Evolutionary conservation across 2,113 vertebrate species (phyloP), one percentile per base, ranked within the genome.

Genomic region (Mystacornis crossleyi): DNA sequence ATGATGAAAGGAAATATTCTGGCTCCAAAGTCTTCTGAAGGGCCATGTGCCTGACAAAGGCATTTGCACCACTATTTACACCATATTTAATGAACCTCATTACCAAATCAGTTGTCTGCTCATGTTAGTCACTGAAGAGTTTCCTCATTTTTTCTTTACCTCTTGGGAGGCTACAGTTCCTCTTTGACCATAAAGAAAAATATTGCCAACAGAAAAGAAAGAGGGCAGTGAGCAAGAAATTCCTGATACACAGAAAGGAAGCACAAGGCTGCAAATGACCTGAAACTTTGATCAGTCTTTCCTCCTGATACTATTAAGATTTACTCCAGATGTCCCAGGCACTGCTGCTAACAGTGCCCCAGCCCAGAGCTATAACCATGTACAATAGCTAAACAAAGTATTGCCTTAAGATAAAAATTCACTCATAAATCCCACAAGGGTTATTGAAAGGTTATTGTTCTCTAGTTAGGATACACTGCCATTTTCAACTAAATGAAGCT

Each of bases 1-100:
- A 28, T 92, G 97, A 96, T 97, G 95, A 96, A 97, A 97, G 74
- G 84, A 87, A 86, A 79, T 69, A 82, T 80, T 61, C 92, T 74
- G 72, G 64, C 84, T 97, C 95, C 67, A 67, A 90, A 92, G 80
- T 31, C 81, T 96, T 95, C 90, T 67, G 50, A 93, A 96, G 81
- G 90, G 38, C 96, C 89, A 95, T 89, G 66, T 96, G 93, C 89
- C 81, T 95, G 96, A 97, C 4, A 14, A 95, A 96, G 92, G 64
- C 77, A 89, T 64, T 91, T 95, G 69, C 96, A 85, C 91, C 84
- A 62, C 74, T 90, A 79, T 91, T 95, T 97, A 87, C 79, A 86
- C 90, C 73, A 70, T 45, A 88, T 88, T 91, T 96, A 79, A 93
- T 81, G 93, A 94, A 97, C 48, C 82, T 92, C 70, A 72, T 75